Evolutionary conservation across 2,888 invertebrate genomes (phyloP), one percentile per base, ranked within the genome.

Genomic region (Heliconius cydno): DNA sequence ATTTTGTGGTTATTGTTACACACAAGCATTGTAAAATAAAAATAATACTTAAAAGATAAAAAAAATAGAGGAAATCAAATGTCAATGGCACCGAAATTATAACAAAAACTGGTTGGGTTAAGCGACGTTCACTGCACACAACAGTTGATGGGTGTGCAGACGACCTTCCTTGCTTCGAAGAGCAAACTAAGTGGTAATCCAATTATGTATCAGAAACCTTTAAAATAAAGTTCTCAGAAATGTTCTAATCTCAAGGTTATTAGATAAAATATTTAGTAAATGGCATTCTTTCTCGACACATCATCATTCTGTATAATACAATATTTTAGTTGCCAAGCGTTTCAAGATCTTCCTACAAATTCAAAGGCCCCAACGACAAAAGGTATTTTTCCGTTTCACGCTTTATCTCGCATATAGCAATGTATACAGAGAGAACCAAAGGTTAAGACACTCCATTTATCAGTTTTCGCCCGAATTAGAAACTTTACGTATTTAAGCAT

Each of bases 11-110:
- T n/a, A 41, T 25, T 28, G 41, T 25, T 41, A 46, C 25, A 70
- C 5, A 25, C 3, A 70, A 41, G 10, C 5, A 15, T 2, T 70
- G 12, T 7, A 15, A n/a, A 41, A 15, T 22, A 70, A 38, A 41
- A 41, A 15, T 25, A 25, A n/a, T 41, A 38, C n/a, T n/a, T 2
- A 38, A 41, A 41, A 68, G 7, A 12, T 68, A n/a, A 38, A 38
- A n/a, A 68, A 68, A 68, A 68, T 41, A 41, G 13, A 70, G 70
- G 70, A 70, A 70, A 70, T 70, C 70, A 70, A 70, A 70, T 70
- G 41, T 70, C 70, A 70, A 70, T 70, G 70, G 70, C 70, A 41
- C 41, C 70, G 41, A 25, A 41, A 70, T 19, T 28, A 67, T 34
- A 41, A 70, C 25, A 70, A 70, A 70, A 70, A 70, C 70, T 70